Evolutionary conservation across 2,888 invertebrate genomes (phyloP).

Genomic region (Holacanthella duospinosa): DNA sequence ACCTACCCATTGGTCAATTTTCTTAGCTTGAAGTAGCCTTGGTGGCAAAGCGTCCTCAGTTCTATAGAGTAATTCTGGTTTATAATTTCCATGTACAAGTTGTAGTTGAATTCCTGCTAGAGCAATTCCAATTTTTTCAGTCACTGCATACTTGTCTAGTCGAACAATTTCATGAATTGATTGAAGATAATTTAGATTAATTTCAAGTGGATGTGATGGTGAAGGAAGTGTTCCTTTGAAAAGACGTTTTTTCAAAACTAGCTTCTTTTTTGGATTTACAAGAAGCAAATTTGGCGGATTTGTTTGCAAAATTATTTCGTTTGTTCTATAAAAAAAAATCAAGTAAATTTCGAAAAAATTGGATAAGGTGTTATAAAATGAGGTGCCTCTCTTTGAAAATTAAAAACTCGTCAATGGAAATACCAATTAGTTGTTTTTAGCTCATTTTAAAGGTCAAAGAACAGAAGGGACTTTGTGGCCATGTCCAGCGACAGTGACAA

Average conservation of each 20-base stretch:
- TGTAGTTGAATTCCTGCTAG: constrained; percentile 88
- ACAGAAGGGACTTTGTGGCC: no score
- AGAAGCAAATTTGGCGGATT: background rate
- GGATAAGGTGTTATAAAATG: no score
- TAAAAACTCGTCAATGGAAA: no score
- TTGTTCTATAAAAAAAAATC: background rate
- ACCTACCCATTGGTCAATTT: background rate
- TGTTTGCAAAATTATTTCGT: background rate
- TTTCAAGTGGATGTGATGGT: constrained; percentile 89
- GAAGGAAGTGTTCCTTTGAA: constrained; percentile 79
- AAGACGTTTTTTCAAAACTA: constrained; percentile 66
- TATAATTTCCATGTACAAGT: constrained; percentile 78
- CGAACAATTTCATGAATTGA: constrained; percentile 82
- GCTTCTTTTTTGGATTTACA: background rate
- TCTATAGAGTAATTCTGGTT: constrained; percentile 7
- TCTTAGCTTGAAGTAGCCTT: background rate
- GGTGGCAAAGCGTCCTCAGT: background rate
- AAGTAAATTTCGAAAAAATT: no score
- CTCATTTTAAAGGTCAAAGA: no score
- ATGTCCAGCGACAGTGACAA: no score
- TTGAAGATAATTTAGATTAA: constrained; percentile 85
- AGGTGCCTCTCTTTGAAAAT: no score
- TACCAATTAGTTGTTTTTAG: no score
- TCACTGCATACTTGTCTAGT: constrained; percentile 81
- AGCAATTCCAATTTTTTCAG: constrained; percentile 86